Percentiles rank a stretch among this genome's conserved stretches.
phyloP scores from a whole-genome alignment of 1,140 invertebrate species.

The Drosophila ercepeae region DNA sequence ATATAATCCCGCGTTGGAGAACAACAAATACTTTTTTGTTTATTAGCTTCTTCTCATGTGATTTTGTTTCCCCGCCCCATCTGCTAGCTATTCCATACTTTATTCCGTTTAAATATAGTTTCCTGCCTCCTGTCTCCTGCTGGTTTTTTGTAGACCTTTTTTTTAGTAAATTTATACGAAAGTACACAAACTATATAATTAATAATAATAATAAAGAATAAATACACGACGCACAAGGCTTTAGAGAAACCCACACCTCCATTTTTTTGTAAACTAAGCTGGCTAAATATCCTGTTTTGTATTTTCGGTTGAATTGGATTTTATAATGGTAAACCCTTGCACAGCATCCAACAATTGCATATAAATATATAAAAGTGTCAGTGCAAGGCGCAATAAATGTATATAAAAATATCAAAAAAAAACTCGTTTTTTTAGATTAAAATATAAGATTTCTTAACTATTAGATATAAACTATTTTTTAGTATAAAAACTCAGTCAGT shows the following conservation, averaged over 20 bases:
- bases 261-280: constrained; percentile 42
- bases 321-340: constrained; percentile 49
- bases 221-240: background rate
- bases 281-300: constrained; percentile 31
- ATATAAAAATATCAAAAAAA: constrained; percentile 40
- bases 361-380: constrained; percentile 7
- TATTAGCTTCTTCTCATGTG: constrained; percentile 24
- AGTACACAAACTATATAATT: constrained; percentile 22
- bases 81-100: constrained; percentile 24
- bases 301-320: constrained; percentile 59
- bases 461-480: background rate
- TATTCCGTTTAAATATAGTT: constrained; percentile 20
- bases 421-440: background rate
- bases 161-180: constrained; percentile 66
- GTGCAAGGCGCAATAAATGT: constrained; percentile 68
- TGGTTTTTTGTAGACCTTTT: constrained; percentile 13
- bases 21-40: constrained; percentile 15
- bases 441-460: background rate
- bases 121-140: background rate
- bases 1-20: constrained; percentile 33
- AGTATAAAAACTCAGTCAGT: too few species aligned
- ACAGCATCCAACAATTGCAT: constrained; percentile 24
- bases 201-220: constrained; percentile 23
- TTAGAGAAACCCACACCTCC: too few species aligned
- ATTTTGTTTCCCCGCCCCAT: constrained; percentile 11